These are phyloP conservation scores for Felis catus DNA, from an alignment of 2,113 vertebrate species.

Conservation along the genomic window F.catus_Fca126_mat1.0 CM031419.1:120082001-120082500, in stretches of 20 bases:
- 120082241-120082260: slow-evolving; percentile 47
- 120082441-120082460: slow-evolving; percentile 80
- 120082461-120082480: slow-evolving; percentile 80
- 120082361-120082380: slow-evolving; percentile 83
- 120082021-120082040: slow-evolving; percentile 29
- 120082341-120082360: slow-evolving; percentile 86
- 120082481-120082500: slow-evolving; percentile 79
- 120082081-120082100: slow-evolving; percentile 23
- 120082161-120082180: slow-evolving; percentile 20
- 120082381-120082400: slow-evolving; percentile 80
- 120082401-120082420: slow-evolving; percentile 83
- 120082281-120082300: slow-evolving; percentile 60
- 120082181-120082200: neutral
- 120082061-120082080: neutral
- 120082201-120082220: slow-evolving; percentile 6
- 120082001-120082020: neutral
- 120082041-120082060: neutral
- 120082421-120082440: slow-evolving; percentile 86
- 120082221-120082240: slow-evolving; percentile 50
- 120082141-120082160: slow-evolving; percentile 46
- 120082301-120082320: slow-evolving; percentile 75
- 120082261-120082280: slow-evolving; percentile 35
- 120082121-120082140: neutral
- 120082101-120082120: slow-evolving; percentile 36
- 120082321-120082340: slow-evolving; percentile 84